Percentiles rank a stretch among this genome's conserved stretches.
These are phyloP conservation scores for Epinephelus coioides DNA, from an alignment of 2,797 vertebrate species.

Conservation along the genomic window DNA sequence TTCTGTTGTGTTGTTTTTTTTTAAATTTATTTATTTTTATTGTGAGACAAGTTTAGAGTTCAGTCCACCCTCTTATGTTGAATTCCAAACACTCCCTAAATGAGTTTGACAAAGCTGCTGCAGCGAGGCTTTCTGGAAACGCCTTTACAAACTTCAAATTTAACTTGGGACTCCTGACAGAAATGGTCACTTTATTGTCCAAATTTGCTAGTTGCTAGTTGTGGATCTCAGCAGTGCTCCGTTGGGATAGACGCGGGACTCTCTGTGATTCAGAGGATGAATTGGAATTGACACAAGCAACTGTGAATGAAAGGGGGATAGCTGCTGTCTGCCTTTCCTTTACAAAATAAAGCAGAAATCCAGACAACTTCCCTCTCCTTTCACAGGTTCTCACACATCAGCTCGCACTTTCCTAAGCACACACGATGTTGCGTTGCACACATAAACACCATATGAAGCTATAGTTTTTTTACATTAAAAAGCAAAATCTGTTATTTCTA, in stretches of 20 bases:
- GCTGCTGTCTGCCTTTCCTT: conserved; percentile 72
- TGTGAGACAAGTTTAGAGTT: conserved; percentile 80
- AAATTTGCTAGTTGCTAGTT: conserved; percentile 30
- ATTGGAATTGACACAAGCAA: conserved; percentile 74
- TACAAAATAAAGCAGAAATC: conserved; percentile 80
- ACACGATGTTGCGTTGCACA: too few relatives aligned
- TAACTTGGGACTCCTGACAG: conserved; percentile 33
- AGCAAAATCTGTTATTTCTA: not conserved
- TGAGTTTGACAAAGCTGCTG: conserved; percentile 57
- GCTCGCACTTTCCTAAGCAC: conserved; percentile 20
- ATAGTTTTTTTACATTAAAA: conserved; percentile 5
- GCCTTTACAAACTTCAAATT: conserved; percentile 55
- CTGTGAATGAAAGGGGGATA: conserved; percentile 76
- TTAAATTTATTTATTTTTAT: conserved; percentile 46
- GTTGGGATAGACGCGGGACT: conserved; percentile 44
- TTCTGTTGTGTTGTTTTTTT: conserved; percentile 66
- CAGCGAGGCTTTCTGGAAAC: conserved; percentile 47
- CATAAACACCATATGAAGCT: not conserved
- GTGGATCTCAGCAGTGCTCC: conserved; percentile 45
- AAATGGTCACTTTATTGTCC: conserved; percentile 50
- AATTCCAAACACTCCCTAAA: conserved; percentile 76
- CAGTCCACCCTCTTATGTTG: conserved; percentile 79
- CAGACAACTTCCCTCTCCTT: conserved; percentile 73
- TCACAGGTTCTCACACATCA: conserved; percentile 66
- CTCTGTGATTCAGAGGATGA: conserved; percentile 65